Evolutionary conservation across 2,888 invertebrate genomes (phyloP), one percentile per base, ranked within the genome.

Genomic region (Drosophila macrospina): DNA sequence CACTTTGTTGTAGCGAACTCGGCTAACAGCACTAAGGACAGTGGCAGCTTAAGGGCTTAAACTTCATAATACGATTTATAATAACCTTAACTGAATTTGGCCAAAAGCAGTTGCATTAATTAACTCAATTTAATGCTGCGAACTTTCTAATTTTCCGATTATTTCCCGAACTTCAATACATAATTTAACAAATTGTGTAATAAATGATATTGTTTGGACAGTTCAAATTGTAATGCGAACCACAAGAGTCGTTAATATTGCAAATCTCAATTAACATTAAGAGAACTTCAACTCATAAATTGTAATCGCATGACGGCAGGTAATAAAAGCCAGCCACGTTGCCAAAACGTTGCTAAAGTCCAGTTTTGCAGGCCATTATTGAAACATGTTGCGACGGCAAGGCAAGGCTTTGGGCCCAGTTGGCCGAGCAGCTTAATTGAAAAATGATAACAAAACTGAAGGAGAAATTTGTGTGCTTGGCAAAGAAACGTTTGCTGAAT

Each of bases 301-400:
- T 39, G 16, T 24, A 41, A 57, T 48, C 39, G 48, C 24, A 32
- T 11, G 32, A 41, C 24, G 28, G 10, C 50, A 39, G 59, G 48
- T 48, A 39, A 64, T 75, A 70, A 67, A 75, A 62, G 20, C 44
- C 42, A 54, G 13, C 41, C 15, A 32, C 20, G n/a, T n/a, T 5
- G 13, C n/a, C 26, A 16, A 32, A 30, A 69, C 66, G 62, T 63
- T 50, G 5, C 28, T 13, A n/a, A n/a, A 61, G 54, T 37, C 34
- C 15, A 57, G 64, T 41, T 41, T 48, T 6, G 41, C 37, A 0
- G 30, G n/a, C 64, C 63, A 74, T 80, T 78, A 74, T 55, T 26
- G 15, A 61, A 78, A 80, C 78, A 60, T 75, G 75, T 63, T 62
- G 36, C 52, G 63, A 66, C 50, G 69, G 60, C 41, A 20, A 41